Evolutionary conservation across 92 coral and sea anemone genomes (phyloP).

Genomic region (Metridium senile): DNA sequence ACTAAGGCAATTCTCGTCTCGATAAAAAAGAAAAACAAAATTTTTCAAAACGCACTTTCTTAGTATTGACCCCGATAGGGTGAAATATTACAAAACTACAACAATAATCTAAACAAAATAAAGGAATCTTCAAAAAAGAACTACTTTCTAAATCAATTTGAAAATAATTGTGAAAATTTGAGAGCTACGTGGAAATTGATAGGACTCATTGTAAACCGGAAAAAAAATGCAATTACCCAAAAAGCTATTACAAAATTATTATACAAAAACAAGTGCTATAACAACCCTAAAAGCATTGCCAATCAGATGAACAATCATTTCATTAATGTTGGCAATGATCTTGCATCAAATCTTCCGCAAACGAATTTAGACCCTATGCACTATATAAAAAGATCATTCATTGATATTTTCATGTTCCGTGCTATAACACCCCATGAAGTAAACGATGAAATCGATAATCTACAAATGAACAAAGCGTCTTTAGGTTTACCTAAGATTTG

Average conservation of each 20-base stretch:
- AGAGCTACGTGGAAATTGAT: constrained; percentile 56
- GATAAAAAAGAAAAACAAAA: constrained; percentile 38
- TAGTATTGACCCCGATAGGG: constrained; percentile 44
- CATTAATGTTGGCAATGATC: constrained; percentile 56
- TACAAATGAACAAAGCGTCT: constrained; percentile 38
- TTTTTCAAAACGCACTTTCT: constrained; percentile 47
- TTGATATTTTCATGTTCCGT: constrained; percentile 56
- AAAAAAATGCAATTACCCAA: constrained; percentile 18
- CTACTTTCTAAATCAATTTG: constrained; percentile 43
- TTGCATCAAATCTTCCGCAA: constrained; percentile 49
- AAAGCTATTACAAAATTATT: constrained; percentile 46
- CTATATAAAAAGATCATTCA: constrained; percentile 42
- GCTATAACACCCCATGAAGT: constrained; percentile 51
- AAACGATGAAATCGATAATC: constrained; percentile 17
- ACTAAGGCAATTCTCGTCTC: constrained; percentile 44
- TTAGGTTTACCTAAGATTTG: constrained; percentile 39
- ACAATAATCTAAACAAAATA: constrained; percentile 48
- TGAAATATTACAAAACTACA: constrained; percentile 42
- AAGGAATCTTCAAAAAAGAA: constrained; percentile 43
- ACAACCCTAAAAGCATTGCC: constrained; percentile 49
- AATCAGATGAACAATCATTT: constrained; percentile 49
- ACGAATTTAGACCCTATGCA: constrained; percentile 28
- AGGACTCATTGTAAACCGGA: constrained; percentile 48
- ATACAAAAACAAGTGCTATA: constrained; percentile 53
- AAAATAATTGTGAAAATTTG: constrained; percentile 38